Base-by-base conservation (phyloP, 2,888 invertebrate species). In the Fissipunctia ypsillon region DNA sequence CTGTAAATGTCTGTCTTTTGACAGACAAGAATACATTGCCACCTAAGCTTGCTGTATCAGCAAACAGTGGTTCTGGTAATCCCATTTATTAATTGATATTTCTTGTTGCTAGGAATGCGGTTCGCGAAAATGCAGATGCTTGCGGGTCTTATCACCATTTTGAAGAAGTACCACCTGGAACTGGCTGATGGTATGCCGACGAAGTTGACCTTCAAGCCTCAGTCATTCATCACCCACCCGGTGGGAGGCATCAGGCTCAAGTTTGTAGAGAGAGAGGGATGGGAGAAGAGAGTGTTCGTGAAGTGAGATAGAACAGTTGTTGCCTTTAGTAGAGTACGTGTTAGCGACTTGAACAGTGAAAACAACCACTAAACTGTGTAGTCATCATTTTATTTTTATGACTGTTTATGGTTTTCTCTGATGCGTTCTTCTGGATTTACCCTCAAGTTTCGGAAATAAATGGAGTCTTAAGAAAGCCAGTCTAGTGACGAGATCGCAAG, bases 91-190 rank as follows among this genome's bases (percentile, higher is more conserved):
- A 3, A 77, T 7, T n/a, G 3, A 1, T 3, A 3, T 9, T 19
- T 54, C 35, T 60, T 72, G 50, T 41, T 78, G 68, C 12, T 63
- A 86, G 86, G 88, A 6, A 86, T 88, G 86, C 84, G 92, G 6
- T 92, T 92, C 28, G 91, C 90, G 0, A 90, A 88, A 73, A 92
- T 93, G 92, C 91, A 91, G 72, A 89, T 92, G 85, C 50, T 91
- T 25, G 87, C 91, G 0, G 91, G 90, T 0, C 73, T 92, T 28
- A 76, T 92, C 65, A 90, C 91, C 0, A 61, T 93, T 25, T 69
- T 92, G 73, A 91, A 87, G 78, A 90, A 89, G 59, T 92, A 90
- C 70, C 81, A 83, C 0, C 45, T 91, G 25, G 84, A 88, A 45
- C 60, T 91, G 22, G 87, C 89, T 0, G 86, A 83, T 1, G 88